A percentile compares a stretch with the other conserved stretches of the same genome.
phyloP scores from a whole-genome alignment of 30 jellyfish, hydroid and myxozoan genomes.

The Hydractinia symbiolongicarpus region DNA sequence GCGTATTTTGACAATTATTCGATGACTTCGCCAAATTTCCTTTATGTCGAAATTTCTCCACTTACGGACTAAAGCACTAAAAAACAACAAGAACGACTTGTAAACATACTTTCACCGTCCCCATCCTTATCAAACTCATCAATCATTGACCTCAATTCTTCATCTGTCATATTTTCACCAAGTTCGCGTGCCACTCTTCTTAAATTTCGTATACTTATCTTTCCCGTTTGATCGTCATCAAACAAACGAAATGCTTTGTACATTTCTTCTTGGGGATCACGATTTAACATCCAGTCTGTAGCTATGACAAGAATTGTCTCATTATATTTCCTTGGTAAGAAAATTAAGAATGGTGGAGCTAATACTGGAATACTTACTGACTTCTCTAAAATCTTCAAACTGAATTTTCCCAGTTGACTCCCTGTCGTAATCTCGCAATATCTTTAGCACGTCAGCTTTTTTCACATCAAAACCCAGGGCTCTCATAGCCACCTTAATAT shows the following conservation, averaged over 20 bases:
- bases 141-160: constrained; percentile 84
- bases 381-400: constrained; percentile 93
- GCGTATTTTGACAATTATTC: too few relatives aligned
- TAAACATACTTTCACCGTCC: constrained; percentile 89
- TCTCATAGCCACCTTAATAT: constrained; percentile 85
- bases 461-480: constrained; percentile 98
- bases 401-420: constrained; percentile 89
- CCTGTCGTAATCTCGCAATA: constrained; percentile 82
- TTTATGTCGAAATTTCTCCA: too few relatives aligned
- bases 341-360: not conserved
- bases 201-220: constrained; percentile 79
- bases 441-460: constrained; percentile 84
- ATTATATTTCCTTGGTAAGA: too few relatives aligned
- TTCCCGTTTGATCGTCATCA: constrained; percentile 95
- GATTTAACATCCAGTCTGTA: constrained; percentile 97
- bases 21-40: too few relatives aligned
- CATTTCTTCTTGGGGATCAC: constrained; percentile 98
- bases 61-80: too few relatives aligned
- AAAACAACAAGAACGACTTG: too few relatives aligned
- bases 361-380: constrained; percentile 60
- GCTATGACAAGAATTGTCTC: constrained; percentile 12
- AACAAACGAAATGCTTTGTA: constrained; percentile 86
- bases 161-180: constrained; percentile 97
- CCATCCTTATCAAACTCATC: constrained; percentile 98
- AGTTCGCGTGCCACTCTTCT: constrained; percentile 95